phyloP scores from a whole-genome alignment of 1,140 invertebrate genomes.

The Calephelis virginiensis region DNA sequence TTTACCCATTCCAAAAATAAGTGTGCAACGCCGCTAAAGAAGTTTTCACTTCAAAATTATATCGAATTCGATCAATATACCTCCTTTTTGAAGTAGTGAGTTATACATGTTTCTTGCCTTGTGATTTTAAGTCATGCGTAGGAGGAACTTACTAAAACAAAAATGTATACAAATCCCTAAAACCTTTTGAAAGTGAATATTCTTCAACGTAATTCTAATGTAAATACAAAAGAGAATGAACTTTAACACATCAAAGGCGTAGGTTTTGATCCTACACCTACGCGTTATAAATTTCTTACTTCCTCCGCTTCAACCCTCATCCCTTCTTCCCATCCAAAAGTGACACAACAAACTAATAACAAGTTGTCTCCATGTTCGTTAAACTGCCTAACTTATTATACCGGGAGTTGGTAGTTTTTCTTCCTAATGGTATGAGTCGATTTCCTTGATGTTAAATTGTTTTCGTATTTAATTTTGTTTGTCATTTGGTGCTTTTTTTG shows the following conservation, averaged over 20 bases:
- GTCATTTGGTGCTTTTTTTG: no score
- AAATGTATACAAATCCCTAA: neutral
- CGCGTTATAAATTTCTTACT: neutral
- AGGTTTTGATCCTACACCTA: neutral
- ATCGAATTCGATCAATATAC: no score
- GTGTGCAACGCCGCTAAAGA: no score
- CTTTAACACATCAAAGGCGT: neutral
- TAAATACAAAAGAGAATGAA: neutral
- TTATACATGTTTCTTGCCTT: neutral
- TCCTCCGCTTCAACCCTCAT: constrained; percentile 3
- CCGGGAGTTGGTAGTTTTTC: no score
- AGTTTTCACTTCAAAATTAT: no score
- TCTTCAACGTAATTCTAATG: neutral
- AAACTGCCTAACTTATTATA: neutral
- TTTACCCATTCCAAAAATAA: no score
- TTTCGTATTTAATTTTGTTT: no score
- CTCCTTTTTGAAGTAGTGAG: no score
- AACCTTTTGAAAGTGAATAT: neutral
- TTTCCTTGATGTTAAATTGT: neutral
- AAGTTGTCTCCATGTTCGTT: constrained; percentile 52
- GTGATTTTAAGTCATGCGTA: neutral
- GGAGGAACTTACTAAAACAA: neutral
- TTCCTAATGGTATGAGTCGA: no score
- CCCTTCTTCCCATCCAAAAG: constrained; percentile 26
- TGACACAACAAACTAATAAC: constrained; percentile 55